These are phyloP conservation scores for Fukomys damarensis DNA, from an alignment of 2,113 vertebrate species.

Conservation along the genomic window DNA sequence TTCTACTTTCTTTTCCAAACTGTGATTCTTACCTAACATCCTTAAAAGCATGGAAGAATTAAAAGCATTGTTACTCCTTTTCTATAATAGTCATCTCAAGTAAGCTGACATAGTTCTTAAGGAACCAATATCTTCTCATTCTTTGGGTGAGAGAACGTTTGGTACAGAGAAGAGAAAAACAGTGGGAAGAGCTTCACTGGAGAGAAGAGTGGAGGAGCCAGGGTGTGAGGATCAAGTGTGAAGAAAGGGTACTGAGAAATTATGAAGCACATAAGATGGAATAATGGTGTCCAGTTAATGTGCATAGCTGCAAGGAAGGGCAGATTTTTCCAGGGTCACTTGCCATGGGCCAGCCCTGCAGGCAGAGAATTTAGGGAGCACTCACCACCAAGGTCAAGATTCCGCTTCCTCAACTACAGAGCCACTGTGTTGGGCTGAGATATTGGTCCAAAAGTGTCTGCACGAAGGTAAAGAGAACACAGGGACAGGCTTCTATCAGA, in stretches of 20 bases:
- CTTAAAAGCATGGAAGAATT: constrained; percentile 49
- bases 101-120: neutral
- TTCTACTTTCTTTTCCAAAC: constrained; percentile 61
- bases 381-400: neutral
- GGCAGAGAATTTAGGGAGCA: neutral
- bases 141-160: constrained; percentile 23
- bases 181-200: neutral
- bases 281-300: neutral
- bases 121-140: neutral
- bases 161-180: neutral
- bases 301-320: neutral
- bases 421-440: neutral
- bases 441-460: neutral
- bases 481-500: neutral
- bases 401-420: neutral
- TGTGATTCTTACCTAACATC: constrained; percentile 70
- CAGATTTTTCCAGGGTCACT: rapidly evolving
- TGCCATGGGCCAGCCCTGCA: neutral
- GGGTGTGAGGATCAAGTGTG: neutral
- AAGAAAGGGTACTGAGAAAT: neutral
- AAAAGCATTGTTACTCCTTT: constrained; percentile 58
- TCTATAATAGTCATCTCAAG: constrained; percentile 17
- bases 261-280: neutral
- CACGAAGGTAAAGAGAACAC: neutral
- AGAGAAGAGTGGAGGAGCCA: too few species aligned